Evolutionary conservation across 30 jellyfish, hydroid and myxozoan genomes (phyloP).

Genomic region (Calvadosia cruxmelitensis): DNA sequence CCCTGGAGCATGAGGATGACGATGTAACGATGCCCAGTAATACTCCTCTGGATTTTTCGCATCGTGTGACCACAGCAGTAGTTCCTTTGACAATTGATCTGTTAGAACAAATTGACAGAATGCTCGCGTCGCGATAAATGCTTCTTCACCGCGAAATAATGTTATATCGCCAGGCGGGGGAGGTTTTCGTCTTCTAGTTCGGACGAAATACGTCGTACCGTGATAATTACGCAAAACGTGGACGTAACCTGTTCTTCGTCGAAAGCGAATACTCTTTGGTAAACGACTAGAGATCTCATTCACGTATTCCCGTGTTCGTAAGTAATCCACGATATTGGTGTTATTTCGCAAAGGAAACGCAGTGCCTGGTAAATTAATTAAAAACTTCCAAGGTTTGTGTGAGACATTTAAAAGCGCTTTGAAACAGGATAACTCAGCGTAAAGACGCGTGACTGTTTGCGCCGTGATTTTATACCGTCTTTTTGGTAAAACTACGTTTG

Average conservation of each 20-base stretch:
- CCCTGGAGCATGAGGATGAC: slow-evolving; percentile 74
- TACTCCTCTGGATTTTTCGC: slow-evolving; percentile 91
- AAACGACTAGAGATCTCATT: slow-evolving; percentile 35
- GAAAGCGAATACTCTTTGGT: slow-evolving; percentile 30
- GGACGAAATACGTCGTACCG: slow-evolving; percentile 33
- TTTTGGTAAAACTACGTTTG: slow-evolving; percentile 42
- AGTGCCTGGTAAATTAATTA: slow-evolving; percentile 69
- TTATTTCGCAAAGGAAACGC: slow-evolving; percentile 79
- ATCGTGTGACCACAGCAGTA: slow-evolving; percentile 68
- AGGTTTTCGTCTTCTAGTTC: slow-evolving; percentile 43
- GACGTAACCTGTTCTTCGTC: slow-evolving; percentile 36
- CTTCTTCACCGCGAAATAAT: slow-evolving; percentile 60
- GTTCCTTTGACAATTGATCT: slow-evolving; percentile 24
- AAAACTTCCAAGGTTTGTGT: slow-evolving; percentile 56
- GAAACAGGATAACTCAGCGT: slow-evolving; percentile 77
- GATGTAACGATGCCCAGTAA: slow-evolving; percentile 81
- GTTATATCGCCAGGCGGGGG: slow-evolving; percentile 66
- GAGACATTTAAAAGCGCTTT: slow-evolving; percentile 27
- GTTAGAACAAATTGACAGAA: slow-evolving; percentile 35
- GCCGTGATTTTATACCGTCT: slow-evolving; percentile 22
- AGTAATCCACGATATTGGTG: slow-evolving; percentile 43
- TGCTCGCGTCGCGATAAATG: slow-evolving; percentile 63
- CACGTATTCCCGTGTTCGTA: slow-evolving; percentile 32
- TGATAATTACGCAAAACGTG: slow-evolving; percentile 20
- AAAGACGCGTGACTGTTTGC: slow-evolving; percentile 38